Evolutionary conservation across 2,113 vertebrate genomes (phyloP).

Genomic region (Perca fluviatilis): DNA sequence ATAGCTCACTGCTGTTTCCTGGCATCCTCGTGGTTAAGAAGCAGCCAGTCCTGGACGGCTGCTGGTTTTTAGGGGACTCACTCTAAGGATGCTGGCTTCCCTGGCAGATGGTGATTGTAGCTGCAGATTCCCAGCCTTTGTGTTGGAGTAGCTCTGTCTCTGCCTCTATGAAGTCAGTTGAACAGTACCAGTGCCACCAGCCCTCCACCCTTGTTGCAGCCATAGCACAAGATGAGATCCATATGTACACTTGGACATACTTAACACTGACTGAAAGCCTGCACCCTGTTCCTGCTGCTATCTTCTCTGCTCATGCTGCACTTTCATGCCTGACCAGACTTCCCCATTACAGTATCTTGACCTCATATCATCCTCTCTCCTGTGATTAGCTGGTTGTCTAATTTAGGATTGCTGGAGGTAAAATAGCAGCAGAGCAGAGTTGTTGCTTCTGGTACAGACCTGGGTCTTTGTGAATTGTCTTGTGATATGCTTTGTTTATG

Average conservation of each 20-base stretch:
- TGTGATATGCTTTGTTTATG: neutral
- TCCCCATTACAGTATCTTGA: neutral
- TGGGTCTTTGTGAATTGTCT: neutral
- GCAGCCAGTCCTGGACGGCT: slow-evolving; percentile 18
- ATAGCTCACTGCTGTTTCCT: slow-evolving; percentile 26
- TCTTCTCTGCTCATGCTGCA: neutral
- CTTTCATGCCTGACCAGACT: neutral
- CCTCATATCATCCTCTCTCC: neutral
- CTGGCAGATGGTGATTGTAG: slow-evolving; percentile 22
- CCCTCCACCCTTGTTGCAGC: neutral
- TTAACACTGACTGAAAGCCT: slow-evolving; percentile 15
- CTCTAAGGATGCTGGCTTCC: slow-evolving; percentile 20
- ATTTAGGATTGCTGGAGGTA: neutral
- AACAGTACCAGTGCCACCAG: slow-evolving; percentile 14
- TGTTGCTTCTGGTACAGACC: neutral
- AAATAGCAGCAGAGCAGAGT: neutral
- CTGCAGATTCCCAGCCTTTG: slow-evolving; percentile 24
- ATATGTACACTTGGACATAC: slow-evolving; percentile 26
- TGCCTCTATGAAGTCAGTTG: slow-evolving; percentile 11
- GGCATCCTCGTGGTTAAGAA: slow-evolving; percentile 13
- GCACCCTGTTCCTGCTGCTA: neutral
- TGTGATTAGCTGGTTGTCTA: slow-evolving; percentile 5
- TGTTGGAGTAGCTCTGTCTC: slow-evolving; percentile 13
- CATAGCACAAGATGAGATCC: slow-evolving; percentile 5
- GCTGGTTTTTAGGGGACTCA: slow-evolving; percentile 13